Evolutionary conservation across 1,140 invertebrate species (phyloP), one percentile per base, ranked within the genome.

Genomic region (Probaryconus sp.): DNA sequence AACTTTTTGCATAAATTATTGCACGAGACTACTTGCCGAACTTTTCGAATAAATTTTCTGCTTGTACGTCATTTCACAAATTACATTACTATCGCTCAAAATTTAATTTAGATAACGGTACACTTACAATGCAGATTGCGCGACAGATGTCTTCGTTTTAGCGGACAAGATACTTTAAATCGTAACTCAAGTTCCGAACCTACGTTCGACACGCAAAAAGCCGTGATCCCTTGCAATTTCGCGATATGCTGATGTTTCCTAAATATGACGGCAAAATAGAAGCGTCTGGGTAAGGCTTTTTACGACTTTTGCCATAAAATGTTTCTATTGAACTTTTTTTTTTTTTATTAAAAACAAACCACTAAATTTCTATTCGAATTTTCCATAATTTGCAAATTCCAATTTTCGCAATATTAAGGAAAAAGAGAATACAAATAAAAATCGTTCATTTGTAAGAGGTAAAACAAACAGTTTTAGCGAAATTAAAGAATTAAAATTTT

Each of bases 21-120:
- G 20, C 3, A 17, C 31, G 37, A 47, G 55, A 60, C 35, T 47
- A 56, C 55, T 51, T 43, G 37, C n/a, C 17, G 3, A 64, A 64
- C 11, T 64, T 53, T 64, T 35, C 47, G 60, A 26, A 64, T 64
- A 43, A 64, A 53, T 51, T 50, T 33, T 33, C 28, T 30, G 14
- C 47, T 50, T 51, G 31, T 11, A 43, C 60, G 14, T 42, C 16
- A 51, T 43, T 43, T 33, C 28, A 42, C 37, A 33, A 64, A 64
- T 64, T 51, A 48, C 28, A 18, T 51, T 61, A 61, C 43, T 48
- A 48, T 60, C 35, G 28, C 35, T 28, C 13, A 14, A 51, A 50
- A 63, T 63, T 61, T 51, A 42, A 63, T 63, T 51, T 60, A 40
- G 40, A 58, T 45, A 47, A 60, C 38, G 6, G 5, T 56, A 17